phyloP scores from a whole-genome alignment of 2,797 vertebrate genomes.

The Acipenser ruthenus region DNA sequence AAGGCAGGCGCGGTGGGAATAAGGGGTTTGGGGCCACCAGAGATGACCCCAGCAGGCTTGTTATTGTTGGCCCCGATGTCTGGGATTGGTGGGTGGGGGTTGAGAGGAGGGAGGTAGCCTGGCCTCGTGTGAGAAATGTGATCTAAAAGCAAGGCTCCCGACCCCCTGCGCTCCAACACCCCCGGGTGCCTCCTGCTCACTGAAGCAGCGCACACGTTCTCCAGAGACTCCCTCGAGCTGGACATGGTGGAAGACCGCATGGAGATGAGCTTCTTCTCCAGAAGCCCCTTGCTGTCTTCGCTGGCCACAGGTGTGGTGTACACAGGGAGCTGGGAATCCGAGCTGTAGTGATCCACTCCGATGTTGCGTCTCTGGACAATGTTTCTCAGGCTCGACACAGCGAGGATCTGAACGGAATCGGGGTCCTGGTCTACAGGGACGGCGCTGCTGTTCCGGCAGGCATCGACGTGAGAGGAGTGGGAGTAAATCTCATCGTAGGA shows the following conservation, averaged over 20 bases:
- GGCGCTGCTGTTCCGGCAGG: conserved; percentile 43
- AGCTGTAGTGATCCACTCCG: conserved; percentile 74
- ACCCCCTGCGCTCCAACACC: conserved; percentile 59
- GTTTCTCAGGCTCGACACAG: conserved; percentile 65
- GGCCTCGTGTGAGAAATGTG: conserved; percentile 61
- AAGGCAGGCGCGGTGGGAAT: conserved; percentile 58
- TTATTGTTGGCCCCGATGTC: conserved; percentile 49
- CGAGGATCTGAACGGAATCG: conserved; percentile 52
- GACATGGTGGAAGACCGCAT: conserved; percentile 54
- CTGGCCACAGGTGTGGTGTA: conserved; percentile 29
- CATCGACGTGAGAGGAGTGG: conserved; percentile 57
- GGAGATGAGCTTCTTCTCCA: conserved; percentile 58
- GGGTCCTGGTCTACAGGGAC: conserved; percentile 47
- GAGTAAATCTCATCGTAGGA: conserved; percentile 67
- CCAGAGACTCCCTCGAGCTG: conserved; percentile 60
- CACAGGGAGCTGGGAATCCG: conserved; percentile 69
- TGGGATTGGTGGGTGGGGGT: conserved; percentile 54
- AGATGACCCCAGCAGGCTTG: conserved; percentile 25
- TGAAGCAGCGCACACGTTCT: conserved; percentile 38
- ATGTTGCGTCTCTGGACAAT: conserved; percentile 65
- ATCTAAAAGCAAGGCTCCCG: conserved; percentile 62
- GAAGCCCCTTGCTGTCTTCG: conserved; percentile 42
- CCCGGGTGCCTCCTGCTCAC: conserved; percentile 47
- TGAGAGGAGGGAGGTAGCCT: conserved; percentile 77
- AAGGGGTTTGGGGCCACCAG: conserved; percentile 54